Conservation (phyloP, 2,888 invertebrate species). For the Euplexia lucipara region DNA sequence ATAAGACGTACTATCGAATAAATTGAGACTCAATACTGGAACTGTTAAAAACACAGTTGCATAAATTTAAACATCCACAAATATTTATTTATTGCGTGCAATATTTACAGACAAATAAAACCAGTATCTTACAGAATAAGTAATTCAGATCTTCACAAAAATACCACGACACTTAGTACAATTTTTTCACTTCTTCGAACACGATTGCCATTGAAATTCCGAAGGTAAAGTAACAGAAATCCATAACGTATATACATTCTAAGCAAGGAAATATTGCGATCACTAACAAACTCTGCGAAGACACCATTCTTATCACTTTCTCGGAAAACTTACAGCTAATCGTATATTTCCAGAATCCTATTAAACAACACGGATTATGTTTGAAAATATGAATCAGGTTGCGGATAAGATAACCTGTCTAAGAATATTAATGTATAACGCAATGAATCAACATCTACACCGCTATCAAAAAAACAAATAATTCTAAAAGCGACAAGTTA, state of each 20-base stretch:
- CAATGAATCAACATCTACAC: conserved; percentile 58
- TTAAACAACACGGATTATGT: conserved; percentile 59
- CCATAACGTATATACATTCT: conserved; percentile 19
- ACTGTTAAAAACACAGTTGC: background rate
- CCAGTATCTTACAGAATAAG: no score
- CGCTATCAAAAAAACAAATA: conserved; percentile 13
- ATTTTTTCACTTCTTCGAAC: conserved; percentile 41
- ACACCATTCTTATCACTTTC: conserved; percentile 38
- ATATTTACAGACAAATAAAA: no score
- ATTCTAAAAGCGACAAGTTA: conserved; percentile 13
- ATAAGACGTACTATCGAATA: background rate
- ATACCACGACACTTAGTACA: no score
- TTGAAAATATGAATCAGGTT: conserved; percentile 67
- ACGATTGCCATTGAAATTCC: conserved; percentile 1
- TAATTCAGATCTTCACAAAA: conserved; percentile 1
- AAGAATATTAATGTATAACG: conserved; percentile 48
- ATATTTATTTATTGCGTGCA: no score
- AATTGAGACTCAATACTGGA: no score
- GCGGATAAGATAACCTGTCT: conserved; percentile 66
- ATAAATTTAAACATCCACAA: no score
- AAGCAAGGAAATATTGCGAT: conserved; percentile 6
- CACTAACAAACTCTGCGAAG: conserved; percentile 21
- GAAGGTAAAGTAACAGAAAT: conserved; percentile 21
- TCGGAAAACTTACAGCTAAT: conserved; percentile 34
- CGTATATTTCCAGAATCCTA: conserved; percentile 52